Evolutionary conservation across 2,797 vertebrate species (phyloP), one percentile per base, ranked within the genome.

Genomic region (Aphelocoma californica): DNA sequence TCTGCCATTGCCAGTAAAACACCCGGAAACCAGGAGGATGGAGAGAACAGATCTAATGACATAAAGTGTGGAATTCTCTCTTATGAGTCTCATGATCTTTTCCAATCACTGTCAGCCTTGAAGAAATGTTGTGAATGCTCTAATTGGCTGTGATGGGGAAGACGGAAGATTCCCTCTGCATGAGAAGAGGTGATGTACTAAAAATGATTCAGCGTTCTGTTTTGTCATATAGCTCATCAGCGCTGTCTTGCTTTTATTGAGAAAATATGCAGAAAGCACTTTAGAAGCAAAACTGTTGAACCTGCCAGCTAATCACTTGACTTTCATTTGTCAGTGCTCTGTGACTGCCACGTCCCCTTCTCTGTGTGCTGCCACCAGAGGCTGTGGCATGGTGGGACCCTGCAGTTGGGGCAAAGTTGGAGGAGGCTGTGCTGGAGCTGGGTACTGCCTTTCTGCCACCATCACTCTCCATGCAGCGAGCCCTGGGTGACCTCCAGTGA

Each of bases 191-290:
- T 53, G 86, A 42, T 74, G 62, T 42, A 32, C 80, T 65, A 64
- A 86, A 71, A 83, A 53, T 88, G 77, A 78, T 90, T 94, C 90
- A 67, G 65, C 61, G 3, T 83, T 90, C 86, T 92, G 92, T 74
- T 95, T 50, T 93, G 87, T 86, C 91, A 87, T 45, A n/a, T 28
- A 65, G 12, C 75, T 87, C 81, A 45, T 90, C 90, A 72, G 82
- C 1, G 1, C 62, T 56, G 75, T 72, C 80, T 81, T 62, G 65
- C 73, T 90, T 83, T 81, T 86, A 44, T 81, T 78, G 81, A 86
- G 81, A 40, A 86, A 64, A 88, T 40, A 56, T 9, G 48, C 77
- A 81, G 77, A 56, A 81, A 67, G 66, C 83, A 71, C 86, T 82
- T 45, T 1, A 61, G 65, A 73, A 78, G 77, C 56, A 77, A 26